Evolutionary conservation across 2,888 invertebrate genomes (phyloP).

Genomic region (Temnothorax rugatulus): DNA sequence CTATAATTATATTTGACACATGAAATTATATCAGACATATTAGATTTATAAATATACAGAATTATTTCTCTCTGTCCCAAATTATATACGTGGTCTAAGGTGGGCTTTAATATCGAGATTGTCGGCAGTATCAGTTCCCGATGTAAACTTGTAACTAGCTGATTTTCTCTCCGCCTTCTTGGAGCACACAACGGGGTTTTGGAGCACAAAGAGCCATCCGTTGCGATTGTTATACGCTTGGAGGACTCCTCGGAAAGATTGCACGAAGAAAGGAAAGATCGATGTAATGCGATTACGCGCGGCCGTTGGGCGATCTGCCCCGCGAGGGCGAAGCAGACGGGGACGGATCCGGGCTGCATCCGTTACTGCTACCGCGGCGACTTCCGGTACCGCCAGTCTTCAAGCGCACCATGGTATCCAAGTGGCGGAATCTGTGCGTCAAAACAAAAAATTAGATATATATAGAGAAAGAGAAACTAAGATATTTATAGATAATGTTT

Average conservation of each 20-base stretch:
- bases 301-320: conserved; percentile 83
- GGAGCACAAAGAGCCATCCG: not conserved
- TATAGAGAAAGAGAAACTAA: not conserved
- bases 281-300: conserved; percentile 73
- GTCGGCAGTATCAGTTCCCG: conserved; percentile 55
- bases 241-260: conserved; percentile 34
- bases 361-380: conserved; percentile 88
- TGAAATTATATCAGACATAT: conserved; percentile 8
- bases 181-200: conserved; percentile 28
- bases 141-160: conserved; percentile 27
- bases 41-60: conserved; percentile 18
- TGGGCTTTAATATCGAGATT: conserved; percentile 41
- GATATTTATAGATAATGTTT: not conserved
- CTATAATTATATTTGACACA: conserved; percentile 21
- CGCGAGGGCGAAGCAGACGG: conserved; percentile 86
- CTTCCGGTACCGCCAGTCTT: conserved; percentile 87
- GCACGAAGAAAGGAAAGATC: conserved; percentile 23
- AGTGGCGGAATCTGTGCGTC: conserved; percentile 91
- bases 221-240: conserved; percentile 25
- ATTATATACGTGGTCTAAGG: conserved; percentile 1
- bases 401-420: conserved; percentile 94
- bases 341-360: conserved; percentile 91
- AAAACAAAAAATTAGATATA: not conserved
- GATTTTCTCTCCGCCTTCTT: conserved; percentile 9
- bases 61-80: conserved; percentile 10